Percentiles rank a stretch among this genome's conserved stretches.
Conservation (phyloP, 2,797 vertebrate genomes). For the Scarus forsteni region DNA sequence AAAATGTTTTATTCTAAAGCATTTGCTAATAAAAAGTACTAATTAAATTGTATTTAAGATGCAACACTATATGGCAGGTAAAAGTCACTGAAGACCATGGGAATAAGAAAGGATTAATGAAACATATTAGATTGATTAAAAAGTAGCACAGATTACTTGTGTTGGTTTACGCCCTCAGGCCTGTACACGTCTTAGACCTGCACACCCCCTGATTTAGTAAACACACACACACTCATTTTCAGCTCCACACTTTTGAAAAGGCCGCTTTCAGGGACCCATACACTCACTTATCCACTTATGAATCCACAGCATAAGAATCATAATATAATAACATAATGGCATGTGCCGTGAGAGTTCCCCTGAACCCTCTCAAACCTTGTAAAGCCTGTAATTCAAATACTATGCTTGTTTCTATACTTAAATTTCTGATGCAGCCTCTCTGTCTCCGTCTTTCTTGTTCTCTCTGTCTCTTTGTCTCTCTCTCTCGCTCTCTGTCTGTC, state of each 20-base stretch:
- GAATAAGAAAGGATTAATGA: neutral
- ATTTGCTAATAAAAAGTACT: no score
- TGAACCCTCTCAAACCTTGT: constrained; percentile 49
- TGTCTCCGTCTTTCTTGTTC: constrained; percentile 21
- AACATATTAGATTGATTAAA: neutral
- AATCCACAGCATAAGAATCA: constrained; percentile 45
- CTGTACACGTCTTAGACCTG: constrained; percentile 27
- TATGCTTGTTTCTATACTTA: constrained; percentile 47
- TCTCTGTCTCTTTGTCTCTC: no score
- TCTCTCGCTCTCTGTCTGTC: no score
- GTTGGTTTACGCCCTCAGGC: constrained; percentile 15
- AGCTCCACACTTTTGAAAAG: constrained; percentile 26
- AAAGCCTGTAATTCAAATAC: constrained; percentile 63
- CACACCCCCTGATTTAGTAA: constrained; percentile 16
- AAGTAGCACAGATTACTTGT: neutral
- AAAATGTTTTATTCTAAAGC: no score
- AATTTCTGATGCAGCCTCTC: constrained; percentile 28
- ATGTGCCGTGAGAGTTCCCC: constrained; percentile 58
- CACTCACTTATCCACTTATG: constrained; percentile 69
- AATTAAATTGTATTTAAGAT: no score
- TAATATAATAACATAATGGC: constrained; percentile 67
- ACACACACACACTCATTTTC: neutral
- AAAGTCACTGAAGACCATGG: no score
- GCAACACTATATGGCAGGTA: no score
- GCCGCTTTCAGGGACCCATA: constrained; percentile 46